A percentile compares a stretch with the other conserved stretches of the same genome.
Evolutionary conservation across 1,140 invertebrate species (phyloP).

Genomic region (Bactericera cockerelli): DNA sequence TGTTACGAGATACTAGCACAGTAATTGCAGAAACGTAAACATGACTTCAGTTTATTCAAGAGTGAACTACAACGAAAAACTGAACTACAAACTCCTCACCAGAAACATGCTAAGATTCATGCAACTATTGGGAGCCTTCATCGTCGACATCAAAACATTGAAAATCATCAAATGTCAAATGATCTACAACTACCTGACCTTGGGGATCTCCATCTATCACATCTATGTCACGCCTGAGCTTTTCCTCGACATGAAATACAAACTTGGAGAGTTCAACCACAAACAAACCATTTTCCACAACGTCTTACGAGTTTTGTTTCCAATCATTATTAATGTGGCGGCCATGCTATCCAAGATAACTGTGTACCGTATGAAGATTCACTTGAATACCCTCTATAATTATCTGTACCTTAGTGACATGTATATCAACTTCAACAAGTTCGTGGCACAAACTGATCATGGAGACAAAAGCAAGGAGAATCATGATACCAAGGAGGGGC

Average conservation of each 20-base stretch:
- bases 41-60: neutral
- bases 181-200: neutral
- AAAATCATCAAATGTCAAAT: neutral
- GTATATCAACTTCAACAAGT: conserved; percentile 1
- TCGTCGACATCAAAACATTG: neutral
- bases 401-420: conserved; percentile 1
- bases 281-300: neutral
- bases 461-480: no score
- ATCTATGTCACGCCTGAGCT: neutral
- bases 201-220: neutral
- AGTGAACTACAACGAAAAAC: neutral
- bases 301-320: neutral
- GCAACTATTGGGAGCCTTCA: neutral
- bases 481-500: no score
- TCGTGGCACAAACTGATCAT: neutral
- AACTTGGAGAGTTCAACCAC: neutral
- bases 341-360: neutral
- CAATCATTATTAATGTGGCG: neutral
- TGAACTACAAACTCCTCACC: neutral
- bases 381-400: neutral
- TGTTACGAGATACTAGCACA: no score
- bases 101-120: neutral
- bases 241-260: neutral
- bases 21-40: no score
- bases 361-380: neutral